phyloP scores from a whole-genome alignment of 2,113 vertebrate species.

The Nesoenas mayeri region DNA sequence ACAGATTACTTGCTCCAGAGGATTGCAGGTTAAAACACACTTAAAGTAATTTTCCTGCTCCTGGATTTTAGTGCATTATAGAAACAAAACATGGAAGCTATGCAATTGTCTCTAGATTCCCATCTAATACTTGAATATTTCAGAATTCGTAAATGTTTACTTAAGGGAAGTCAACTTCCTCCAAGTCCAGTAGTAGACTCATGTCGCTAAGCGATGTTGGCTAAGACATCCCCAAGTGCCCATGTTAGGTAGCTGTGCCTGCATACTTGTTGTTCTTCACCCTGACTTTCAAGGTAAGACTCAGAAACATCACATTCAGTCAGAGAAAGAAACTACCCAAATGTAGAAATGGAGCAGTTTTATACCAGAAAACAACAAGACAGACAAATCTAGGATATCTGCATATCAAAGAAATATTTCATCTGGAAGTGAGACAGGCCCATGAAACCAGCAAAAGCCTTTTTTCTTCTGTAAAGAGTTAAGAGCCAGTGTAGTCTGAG shows the following conservation, averaged over 20 bases:
- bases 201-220: not conserved
- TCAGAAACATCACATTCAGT: not conserved
- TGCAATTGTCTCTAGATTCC: not conserved
- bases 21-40: not conserved
- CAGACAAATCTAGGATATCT: not conserved
- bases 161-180: not conserved
- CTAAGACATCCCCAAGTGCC: not conserved
- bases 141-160: not conserved
- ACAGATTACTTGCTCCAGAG: not conserved
- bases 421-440: not conserved
- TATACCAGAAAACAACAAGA: not conserved
- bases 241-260: not conserved
- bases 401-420: not conserved
- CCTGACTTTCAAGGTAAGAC: not conserved
- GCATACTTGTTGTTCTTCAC: not conserved
- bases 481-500: not conserved
- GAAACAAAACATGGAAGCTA: not conserved
- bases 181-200: not conserved
- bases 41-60: not conserved
- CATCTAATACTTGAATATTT: not conserved
- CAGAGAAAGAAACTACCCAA: not conserved
- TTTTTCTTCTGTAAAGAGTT: not conserved
- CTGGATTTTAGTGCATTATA: not conserved
- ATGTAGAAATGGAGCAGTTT: not conserved
- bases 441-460: not conserved